A percentile compares a stretch with the other conserved stretches of the same genome.
phyloP scores from a whole-genome alignment of 1,140 invertebrate species.

The Sesamia nonagrioides region DNA sequence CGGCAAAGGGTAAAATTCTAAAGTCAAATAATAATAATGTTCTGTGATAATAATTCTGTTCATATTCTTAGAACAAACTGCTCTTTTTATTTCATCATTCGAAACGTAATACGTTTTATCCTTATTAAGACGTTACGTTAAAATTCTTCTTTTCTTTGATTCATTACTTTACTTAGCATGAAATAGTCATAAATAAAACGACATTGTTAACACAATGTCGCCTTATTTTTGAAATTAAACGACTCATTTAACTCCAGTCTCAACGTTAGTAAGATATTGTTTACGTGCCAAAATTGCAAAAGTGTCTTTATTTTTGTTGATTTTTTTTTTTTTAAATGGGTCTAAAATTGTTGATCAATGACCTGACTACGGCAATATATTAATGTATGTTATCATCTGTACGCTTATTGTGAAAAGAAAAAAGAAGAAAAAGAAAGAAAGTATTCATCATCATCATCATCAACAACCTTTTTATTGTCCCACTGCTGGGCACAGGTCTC shows the following conservation, averaged over 20 bases:
- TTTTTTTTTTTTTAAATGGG: no score
- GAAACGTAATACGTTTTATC: constrained; percentile 17
- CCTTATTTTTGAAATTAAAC: no score
- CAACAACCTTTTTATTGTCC: no score
- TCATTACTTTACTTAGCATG: constrained; percentile 11
- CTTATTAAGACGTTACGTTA: background rate
- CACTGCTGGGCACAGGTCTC: no score
- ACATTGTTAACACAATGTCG: no score
- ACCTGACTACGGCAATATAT: no score
- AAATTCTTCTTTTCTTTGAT: constrained; percentile 19
- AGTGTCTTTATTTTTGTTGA: background rate
- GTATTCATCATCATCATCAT: no score
- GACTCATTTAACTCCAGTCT: background rate
- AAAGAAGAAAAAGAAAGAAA: no score
- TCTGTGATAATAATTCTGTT: constrained; percentile 42
- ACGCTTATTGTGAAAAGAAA: no score
- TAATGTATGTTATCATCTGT: no score
- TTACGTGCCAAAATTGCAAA: background rate
- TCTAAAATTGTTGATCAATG: no score
- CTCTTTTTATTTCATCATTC: constrained; percentile 35
- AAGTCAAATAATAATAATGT: no score
- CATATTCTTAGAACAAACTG: constrained; percentile 33
- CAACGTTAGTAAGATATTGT: background rate
- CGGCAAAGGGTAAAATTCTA: constrained; percentile 10
- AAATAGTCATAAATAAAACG: background rate